A percentile compares a stretch with the other conserved stretches of the same genome.
These are phyloP conservation scores for Muschampia plurimacula DNA, from an alignment of 2,888 invertebrate species.

Conservation along the genomic window DNA sequence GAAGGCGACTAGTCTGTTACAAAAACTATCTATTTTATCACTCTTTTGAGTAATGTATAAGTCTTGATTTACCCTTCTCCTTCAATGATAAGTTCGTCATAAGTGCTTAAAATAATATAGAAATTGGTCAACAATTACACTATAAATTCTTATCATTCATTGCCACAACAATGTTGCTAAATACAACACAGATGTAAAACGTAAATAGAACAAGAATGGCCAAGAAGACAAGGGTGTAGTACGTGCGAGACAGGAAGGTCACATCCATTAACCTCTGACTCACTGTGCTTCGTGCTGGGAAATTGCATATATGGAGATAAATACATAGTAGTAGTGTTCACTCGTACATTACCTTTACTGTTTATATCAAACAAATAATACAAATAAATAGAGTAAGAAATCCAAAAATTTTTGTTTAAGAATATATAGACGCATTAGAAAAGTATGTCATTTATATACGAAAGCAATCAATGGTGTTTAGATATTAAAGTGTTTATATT, in stretches of 20 bases:
- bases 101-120: too few relatives aligned
- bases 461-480: too few relatives aligned
- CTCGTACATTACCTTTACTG: not conserved
- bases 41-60: too few relatives aligned
- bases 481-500: too few relatives aligned
- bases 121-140: not conserved
- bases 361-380: not conserved
- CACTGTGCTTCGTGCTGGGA: slow-evolving; percentile 46
- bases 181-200: slow-evolving; percentile 16
- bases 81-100: too few relatives aligned
- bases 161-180: not conserved
- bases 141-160: not conserved
- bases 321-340: not conserved
- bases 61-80: too few relatives aligned
- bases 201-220: slow-evolving; percentile 45
- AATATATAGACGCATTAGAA: too few relatives aligned
- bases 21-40: too few relatives aligned
- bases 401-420: too few relatives aligned
- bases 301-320: slow-evolving; percentile 35
- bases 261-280: slow-evolving; percentile 53
- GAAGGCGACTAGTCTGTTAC: too few relatives aligned
- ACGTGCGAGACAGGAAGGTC: slow-evolving; percentile 52
- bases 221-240: slow-evolving; percentile 51
- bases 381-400: too few relatives aligned
- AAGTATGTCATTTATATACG: too few relatives aligned